These are phyloP conservation scores for Tanytarsus gracilentus DNA, from an alignment of 2,888 invertebrate species.

Conservation along the genomic window DNA sequence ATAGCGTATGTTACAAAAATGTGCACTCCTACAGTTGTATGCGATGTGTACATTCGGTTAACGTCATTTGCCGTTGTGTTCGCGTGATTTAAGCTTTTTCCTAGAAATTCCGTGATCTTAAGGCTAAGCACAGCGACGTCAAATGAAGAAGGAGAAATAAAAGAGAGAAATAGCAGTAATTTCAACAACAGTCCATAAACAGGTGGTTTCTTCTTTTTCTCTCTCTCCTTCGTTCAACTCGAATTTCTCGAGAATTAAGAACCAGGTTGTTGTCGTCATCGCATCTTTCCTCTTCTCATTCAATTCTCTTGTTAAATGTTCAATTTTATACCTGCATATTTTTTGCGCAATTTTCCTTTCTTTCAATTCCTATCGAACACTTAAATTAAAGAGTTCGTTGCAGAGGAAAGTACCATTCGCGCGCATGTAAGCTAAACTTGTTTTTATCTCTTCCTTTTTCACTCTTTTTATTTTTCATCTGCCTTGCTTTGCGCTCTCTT, in stretches of 20 bases:
- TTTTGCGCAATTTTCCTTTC: conserved; percentile 12
- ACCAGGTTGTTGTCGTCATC: neutral
- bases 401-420: conserved; percentile 11
- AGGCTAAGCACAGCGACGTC: conserved; percentile 1
- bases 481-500: neutral
- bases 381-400: conserved; percentile 18
- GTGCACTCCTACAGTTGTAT: too few relatives aligned
- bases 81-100: conserved; percentile 9
- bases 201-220: conserved; percentile 28
- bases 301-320: neutral
- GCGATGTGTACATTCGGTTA: neutral
- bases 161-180: conserved; percentile 1
- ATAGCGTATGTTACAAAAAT: neutral
- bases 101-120: conserved; percentile 10
- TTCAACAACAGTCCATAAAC: neutral
- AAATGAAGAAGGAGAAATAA: conserved; percentile 14
- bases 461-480: neutral
- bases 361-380: neutral
- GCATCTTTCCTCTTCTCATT: neutral
- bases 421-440: conserved; percentile 7
- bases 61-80: conserved; percentile 1
- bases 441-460: conserved; percentile 12
- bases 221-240: neutral
- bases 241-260: conserved; percentile 9
- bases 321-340: neutral